Percentiles rank a stretch among this genome's conserved stretches.
Conservation (phyloP, 2,113 vertebrate species). For the Clinocottus analis region DNA sequence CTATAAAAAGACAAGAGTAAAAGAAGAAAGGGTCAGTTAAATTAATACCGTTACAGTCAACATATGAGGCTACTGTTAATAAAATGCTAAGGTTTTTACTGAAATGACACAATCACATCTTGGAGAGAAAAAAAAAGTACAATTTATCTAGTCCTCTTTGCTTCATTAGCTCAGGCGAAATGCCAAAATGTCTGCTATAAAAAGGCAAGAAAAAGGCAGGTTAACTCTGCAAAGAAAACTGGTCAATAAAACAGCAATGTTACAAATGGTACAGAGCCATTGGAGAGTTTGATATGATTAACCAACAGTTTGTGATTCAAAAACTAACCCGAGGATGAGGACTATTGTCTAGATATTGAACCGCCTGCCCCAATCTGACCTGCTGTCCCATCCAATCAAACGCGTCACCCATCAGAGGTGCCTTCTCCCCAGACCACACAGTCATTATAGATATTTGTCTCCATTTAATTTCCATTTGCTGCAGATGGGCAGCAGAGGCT, state of each 20-base stretch:
- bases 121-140: not conserved
- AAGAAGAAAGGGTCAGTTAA: slow-evolving; percentile 13
- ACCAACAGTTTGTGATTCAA: slow-evolving; percentile 38
- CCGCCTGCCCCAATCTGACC: slow-evolving; percentile 38
- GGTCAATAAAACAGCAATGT: slow-evolving; percentile 29
- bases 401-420: slow-evolving; percentile 41
- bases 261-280: slow-evolving; percentile 1
- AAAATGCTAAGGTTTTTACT: not conserved
- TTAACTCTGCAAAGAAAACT: not conserved
- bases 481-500: slow-evolving; percentile 36
- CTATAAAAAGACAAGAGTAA: slow-evolving; percentile 66
- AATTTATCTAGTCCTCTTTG: not conserved
- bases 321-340: slow-evolving; percentile 19
- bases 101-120: not conserved
- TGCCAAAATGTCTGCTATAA: not conserved
- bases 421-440: slow-evolving; percentile 28
- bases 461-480: slow-evolving; percentile 68
- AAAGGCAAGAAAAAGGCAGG: not conserved
- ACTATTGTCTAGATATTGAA: slow-evolving; percentile 39
- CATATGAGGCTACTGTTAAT: not conserved
- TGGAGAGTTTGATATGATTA: slow-evolving; percentile 36
- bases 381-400: slow-evolving; percentile 58
- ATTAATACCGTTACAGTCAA: slow-evolving; percentile 17
- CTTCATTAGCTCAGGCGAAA: not conserved
- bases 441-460: slow-evolving; percentile 62